These are phyloP conservation scores for Zaprionus vittiger DNA, from an alignment of 1,140 invertebrate genomes.

Conservation along the genomic window DNA sequence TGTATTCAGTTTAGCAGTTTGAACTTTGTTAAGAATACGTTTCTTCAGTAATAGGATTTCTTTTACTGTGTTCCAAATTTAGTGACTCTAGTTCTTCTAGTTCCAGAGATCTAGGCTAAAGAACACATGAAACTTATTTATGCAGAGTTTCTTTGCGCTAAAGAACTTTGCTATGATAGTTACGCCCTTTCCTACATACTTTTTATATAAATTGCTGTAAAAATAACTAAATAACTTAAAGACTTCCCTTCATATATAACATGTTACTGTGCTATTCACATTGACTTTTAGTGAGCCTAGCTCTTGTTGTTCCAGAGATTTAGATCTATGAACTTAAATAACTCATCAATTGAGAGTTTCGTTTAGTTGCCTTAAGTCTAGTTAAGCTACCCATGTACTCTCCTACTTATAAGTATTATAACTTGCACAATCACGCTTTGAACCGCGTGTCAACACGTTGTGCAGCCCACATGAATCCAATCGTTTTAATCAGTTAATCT, in stretches of 20 bases:
- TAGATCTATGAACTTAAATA: not conserved
- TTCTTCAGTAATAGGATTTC: not conserved
- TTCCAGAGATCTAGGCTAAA: not conserved
- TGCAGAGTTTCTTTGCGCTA: not conserved
- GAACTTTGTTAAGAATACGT: not conserved
- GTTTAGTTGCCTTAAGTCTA: not conserved
- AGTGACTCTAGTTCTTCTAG: not conserved
- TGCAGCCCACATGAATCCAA: slow-evolving; percentile 37
- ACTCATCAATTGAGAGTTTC: not conserved
- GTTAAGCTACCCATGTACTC: not conserved
- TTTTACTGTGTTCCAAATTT: not conserved
- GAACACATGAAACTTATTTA: not conserved
- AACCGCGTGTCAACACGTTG: slow-evolving; percentile 11
- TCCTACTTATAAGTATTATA: not conserved
- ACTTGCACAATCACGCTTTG: not conserved
- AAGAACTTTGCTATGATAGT: not conserved
- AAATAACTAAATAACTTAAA: not conserved
- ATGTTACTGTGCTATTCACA: not conserved
- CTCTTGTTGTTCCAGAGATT: not conserved
- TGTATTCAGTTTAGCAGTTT: not conserved
- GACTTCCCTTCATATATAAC: not conserved
- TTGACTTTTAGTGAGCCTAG: not conserved
- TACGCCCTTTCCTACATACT: not conserved
- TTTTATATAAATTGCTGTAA: not conserved
- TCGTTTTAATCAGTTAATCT: slow-evolving; percentile 28